Percentiles rank a stretch among this genome's conserved stretches.
Evolutionary conservation across 2,113 vertebrate genomes (phyloP).

Genomic region (Apodemus speciosus): DNA sequence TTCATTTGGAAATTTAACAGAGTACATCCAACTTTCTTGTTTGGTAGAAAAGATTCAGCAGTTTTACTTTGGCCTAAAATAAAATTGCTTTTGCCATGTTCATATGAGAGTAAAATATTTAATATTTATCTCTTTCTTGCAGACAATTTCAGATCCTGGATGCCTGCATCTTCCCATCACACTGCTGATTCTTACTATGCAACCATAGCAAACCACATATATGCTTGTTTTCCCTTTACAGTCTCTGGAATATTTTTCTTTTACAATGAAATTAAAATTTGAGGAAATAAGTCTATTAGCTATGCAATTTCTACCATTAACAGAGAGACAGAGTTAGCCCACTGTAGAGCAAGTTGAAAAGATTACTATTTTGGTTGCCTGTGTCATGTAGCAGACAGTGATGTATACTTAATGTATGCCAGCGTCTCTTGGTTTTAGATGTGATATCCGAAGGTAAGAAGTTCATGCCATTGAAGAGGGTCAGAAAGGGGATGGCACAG

Average conservation of each 20-base stretch:
- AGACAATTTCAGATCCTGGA: constrained; percentile 57
- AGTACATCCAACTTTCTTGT: constrained; percentile 7
- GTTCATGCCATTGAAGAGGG: not conserved
- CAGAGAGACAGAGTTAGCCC: not conserved
- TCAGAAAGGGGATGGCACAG: not conserved
- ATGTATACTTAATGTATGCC: too few relatives aligned
- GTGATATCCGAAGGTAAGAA: not conserved
- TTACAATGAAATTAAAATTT: constrained; percentile 11
- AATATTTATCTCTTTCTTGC: constrained; percentile 64
- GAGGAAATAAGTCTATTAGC: not conserved
- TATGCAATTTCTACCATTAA: not conserved
- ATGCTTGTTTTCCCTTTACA: not conserved
- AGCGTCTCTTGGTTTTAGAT: not conserved
- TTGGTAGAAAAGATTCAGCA: constrained; percentile 29
- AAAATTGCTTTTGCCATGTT: constrained; percentile 63
- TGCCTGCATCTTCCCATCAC: not conserved
- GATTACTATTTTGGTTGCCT: not conserved
- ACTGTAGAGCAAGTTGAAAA: not conserved
- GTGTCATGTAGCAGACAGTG: not conserved
- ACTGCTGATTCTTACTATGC: not conserved
- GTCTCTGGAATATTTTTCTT: constrained; percentile 21
- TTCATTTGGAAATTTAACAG: constrained; percentile 24
- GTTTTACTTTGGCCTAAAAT: constrained; percentile 56
- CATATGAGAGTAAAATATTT: constrained; percentile 50
- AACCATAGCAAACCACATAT: not conserved